A percentile compares a stretch with the other conserved stretches of the same genome.
Evolutionary conservation across 2,113 vertebrate species (phyloP).

Genomic region (Chaetodon auriga): DNA sequence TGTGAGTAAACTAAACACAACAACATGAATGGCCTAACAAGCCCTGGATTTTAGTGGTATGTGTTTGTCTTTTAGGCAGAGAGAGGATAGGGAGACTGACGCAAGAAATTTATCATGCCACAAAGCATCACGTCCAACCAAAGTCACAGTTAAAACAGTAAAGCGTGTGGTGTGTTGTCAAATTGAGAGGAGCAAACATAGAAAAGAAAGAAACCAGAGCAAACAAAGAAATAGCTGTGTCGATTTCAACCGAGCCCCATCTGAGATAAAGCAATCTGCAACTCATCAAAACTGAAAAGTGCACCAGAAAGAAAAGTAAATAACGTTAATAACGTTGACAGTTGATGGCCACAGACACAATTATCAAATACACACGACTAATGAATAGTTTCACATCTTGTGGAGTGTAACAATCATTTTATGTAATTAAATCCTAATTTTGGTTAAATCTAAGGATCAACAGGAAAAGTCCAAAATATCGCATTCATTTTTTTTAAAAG

Average conservation of each 20-base stretch:
- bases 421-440: neutral
- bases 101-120: neutral
- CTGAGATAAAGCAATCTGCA: neutral
- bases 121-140: neutral
- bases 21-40: conserved; percentile 11
- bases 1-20: conserved; percentile 12
- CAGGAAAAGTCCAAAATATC: neutral
- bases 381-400: neutral
- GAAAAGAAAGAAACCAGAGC: no score
- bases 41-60: neutral
- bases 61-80: neutral
- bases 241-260: neutral
- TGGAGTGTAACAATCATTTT: neutral
- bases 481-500: neutral
- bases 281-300: neutral
- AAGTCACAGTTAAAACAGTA: neutral
- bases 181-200: neutral
- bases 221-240: neutral
- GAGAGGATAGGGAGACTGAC: neutral
- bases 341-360: neutral
- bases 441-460: neutral
- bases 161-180: neutral
- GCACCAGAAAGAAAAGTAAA: neutral
- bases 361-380: neutral
- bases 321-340: no score